These are phyloP conservation scores for Glossophaga mutica DNA, from an alignment of 2,797 vertebrate species.

Conservation along the genomic window DNA sequence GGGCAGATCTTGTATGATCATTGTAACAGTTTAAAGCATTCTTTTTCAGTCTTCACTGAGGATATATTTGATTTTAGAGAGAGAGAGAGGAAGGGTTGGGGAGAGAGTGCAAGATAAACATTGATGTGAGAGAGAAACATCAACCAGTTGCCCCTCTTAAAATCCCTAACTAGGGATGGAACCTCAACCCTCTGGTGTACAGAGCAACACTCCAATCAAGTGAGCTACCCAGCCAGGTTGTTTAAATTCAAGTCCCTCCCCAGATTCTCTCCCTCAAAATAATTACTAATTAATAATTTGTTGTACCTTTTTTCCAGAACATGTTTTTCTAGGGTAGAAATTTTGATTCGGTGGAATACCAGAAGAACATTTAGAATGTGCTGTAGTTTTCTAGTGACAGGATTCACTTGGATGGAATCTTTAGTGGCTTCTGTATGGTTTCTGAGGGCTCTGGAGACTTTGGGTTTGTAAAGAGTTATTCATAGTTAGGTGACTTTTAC, in stretches of 20 bases:
- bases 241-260: not conserved
- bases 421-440: not conserved
- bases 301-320: slow-evolving; percentile 2
- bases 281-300: not conserved
- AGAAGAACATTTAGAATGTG: not conserved
- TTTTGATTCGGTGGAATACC: slow-evolving; percentile 19
- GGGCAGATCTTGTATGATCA: not conserved
- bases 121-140: not conserved
- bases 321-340: not conserved
- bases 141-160: not conserved
- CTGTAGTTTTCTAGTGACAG: not conserved
- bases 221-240: not conserved
- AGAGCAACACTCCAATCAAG: no score
- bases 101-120: not conserved
- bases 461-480: not conserved
- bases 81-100: not conserved
- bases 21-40: not conserved
- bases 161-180: no score
- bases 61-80: not conserved
- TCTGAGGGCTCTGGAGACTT: not conserved
- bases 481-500: not conserved
- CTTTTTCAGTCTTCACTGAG: not conserved
- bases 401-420: not conserved
- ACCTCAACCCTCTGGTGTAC: no score
- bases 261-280: not conserved